Evolutionary conservation across 2,888 invertebrate species (phyloP).

Genomic region (Elysia crispata): DNA sequence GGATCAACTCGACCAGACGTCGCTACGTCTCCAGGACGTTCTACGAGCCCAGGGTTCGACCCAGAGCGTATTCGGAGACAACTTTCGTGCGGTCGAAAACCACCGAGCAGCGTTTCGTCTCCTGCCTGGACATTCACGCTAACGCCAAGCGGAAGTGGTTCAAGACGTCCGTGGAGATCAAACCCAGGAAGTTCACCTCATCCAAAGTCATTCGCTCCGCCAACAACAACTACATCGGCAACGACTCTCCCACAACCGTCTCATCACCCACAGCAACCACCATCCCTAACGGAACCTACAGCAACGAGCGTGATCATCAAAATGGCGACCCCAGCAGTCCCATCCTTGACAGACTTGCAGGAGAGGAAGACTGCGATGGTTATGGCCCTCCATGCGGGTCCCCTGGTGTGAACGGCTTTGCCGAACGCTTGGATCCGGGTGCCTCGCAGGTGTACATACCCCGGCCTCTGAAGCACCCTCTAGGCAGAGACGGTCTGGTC

Average conservation of each 20-base stretch:
- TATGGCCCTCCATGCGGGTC: neutral
- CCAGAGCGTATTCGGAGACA: constrained; percentile 65
- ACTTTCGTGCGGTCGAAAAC: constrained; percentile 64
- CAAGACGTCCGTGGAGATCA: constrained; percentile 69
- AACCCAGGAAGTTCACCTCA: constrained; percentile 67
- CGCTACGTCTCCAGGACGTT: constrained; percentile 65
- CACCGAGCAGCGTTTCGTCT: constrained; percentile 60
- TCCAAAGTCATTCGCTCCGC: constrained; percentile 34
- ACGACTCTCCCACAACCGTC: neutral
- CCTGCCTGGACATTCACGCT: constrained; percentile 66
- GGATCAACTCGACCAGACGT: constrained; percentile 62
- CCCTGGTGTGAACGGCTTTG: neutral
- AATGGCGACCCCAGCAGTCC: neutral
- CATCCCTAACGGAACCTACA: neutral
- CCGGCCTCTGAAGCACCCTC: neutral
- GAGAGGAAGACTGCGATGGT: constrained; percentile 18
- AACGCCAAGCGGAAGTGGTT: constrained; percentile 70
- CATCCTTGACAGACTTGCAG: constrained; percentile 31
- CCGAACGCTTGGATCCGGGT: constrained; percentile 57
- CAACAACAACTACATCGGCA: constrained; percentile 40
- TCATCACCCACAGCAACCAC: neutral
- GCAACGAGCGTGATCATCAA: neutral
- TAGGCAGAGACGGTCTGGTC: neutral
- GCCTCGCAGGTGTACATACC: constrained; percentile 68
- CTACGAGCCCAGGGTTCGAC: constrained; percentile 67